phyloP scores from a whole-genome alignment of 2,888 invertebrate genomes.

The Apamea crenata region DNA sequence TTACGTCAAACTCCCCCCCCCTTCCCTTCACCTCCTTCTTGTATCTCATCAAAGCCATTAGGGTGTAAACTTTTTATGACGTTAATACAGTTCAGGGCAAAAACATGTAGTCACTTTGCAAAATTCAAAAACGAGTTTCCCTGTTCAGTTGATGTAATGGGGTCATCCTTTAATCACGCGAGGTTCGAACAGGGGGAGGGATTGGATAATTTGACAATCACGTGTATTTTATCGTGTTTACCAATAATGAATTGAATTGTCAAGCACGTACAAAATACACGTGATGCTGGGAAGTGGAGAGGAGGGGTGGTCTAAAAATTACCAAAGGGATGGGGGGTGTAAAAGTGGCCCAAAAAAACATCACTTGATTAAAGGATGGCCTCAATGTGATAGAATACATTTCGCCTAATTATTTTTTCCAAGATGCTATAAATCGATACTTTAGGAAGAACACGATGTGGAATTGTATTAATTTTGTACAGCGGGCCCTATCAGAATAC shows the following conservation, averaged over 20 bases:
- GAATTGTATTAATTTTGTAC: not conserved
- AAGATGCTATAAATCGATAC: not conserved
- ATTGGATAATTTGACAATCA: not conserved
- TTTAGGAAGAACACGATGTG: not conserved
- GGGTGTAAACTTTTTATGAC: slow-evolving; percentile 56
- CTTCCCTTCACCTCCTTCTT: not conserved
- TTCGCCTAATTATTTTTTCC: not conserved
- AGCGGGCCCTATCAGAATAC: too few species aligned
- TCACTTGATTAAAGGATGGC: not conserved
- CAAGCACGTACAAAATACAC: not conserved
- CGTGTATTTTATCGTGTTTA: not conserved
- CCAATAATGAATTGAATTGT: not conserved
- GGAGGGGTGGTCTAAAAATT: not conserved
- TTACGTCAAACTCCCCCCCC: slow-evolving; percentile 25
- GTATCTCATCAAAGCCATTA: slow-evolving; percentile 43
- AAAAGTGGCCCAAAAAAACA: not conserved
- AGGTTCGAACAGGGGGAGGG: not conserved
- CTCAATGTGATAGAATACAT: not conserved
- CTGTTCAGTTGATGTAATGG: not conserved
- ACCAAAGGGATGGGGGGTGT: not conserved
- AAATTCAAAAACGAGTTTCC: not conserved
- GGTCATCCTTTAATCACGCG: not conserved
- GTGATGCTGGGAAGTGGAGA: not conserved
- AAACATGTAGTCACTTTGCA: not conserved
- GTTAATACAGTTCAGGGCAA: slow-evolving; percentile 24